These are phyloP conservation scores for Zaprionus nigranus DNA, from an alignment of 1,140 invertebrate genomes.

Conservation along the genomic window DNA sequence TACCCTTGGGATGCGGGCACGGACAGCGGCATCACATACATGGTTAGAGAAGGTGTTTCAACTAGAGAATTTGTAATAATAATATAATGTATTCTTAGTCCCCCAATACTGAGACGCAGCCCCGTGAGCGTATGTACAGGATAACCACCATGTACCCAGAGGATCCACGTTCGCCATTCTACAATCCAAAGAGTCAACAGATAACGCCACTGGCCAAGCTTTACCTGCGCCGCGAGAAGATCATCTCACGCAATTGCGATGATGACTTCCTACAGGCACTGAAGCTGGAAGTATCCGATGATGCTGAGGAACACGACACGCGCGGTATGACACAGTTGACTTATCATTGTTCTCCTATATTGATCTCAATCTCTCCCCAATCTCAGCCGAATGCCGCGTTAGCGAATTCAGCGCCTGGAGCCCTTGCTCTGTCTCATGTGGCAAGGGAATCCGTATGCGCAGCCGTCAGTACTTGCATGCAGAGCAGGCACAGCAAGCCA, in stretches of 20 bases:
- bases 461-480: slow-evolving; percentile 90
- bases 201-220: slow-evolving; percentile 93
- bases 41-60: slow-evolving; percentile 86
- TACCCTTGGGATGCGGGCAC: slow-evolving; percentile 98
- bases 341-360: no score
- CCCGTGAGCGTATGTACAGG: slow-evolving; percentile 89
- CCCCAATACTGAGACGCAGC: slow-evolving; percentile 93
- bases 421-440: slow-evolving; percentile 93
- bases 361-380: background rate
- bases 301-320: slow-evolving; percentile 89
- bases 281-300: slow-evolving; percentile 88
- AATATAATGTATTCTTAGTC: slow-evolving; percentile 86
- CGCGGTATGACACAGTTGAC: slow-evolving; percentile 86
- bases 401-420: slow-evolving; percentile 91
- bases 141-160: slow-evolving; percentile 95
- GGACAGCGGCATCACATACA: slow-evolving; percentile 96
- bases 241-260: slow-evolving; percentile 90
- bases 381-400: slow-evolving; percentile 90
- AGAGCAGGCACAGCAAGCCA: slow-evolving; percentile 90
- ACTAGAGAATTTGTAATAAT: background rate
- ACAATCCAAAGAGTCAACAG: slow-evolving; percentile 89
- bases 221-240: slow-evolving; percentile 89
- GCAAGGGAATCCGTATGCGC: slow-evolving; percentile 94
- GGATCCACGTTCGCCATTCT: slow-evolving; percentile 96
- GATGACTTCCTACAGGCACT: slow-evolving; percentile 87